Evolutionary conservation across 2,888 invertebrate species (phyloP).

Genomic region (Gymnosoma rotundatum): DNA sequence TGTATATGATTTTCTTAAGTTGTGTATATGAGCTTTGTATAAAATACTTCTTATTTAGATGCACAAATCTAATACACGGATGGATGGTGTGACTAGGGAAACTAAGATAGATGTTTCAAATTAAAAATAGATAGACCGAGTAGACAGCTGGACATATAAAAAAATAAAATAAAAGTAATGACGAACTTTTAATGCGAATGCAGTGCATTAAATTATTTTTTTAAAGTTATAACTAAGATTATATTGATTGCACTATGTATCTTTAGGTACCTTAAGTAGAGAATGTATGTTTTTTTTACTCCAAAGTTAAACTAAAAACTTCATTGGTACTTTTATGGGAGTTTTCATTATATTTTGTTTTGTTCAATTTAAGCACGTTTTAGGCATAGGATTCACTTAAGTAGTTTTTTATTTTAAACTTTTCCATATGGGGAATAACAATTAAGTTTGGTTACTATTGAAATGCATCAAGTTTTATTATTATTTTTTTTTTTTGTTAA

Average conservation of each 20-base stretch:
- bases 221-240: neutral
- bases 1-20: neutral
- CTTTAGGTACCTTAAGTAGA: neutral
- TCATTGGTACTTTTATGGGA: neutral
- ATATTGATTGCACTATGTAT: neutral
- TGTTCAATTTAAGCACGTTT: too few relatives aligned
- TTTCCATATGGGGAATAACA: too few relatives aligned
- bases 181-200: conserved; percentile 41
- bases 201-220: conserved; percentile 36
- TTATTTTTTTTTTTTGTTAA: too few relatives aligned
- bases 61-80: conserved; percentile 5
- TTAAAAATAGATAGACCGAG: conserved; percentile 21
- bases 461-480: too few relatives aligned
- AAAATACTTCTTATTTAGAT: neutral
- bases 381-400: too few relatives aligned
- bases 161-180: conserved; percentile 5
- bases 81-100: conserved; percentile 2
- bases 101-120: conserved; percentile 33
- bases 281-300: neutral
- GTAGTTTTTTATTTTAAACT: too few relatives aligned
- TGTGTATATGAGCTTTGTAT: neutral
- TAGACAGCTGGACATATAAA: neutral
- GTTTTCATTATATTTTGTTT: too few relatives aligned
- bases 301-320: neutral
- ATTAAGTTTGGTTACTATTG: too few relatives aligned